phyloP scores from a whole-genome alignment of 1,140 invertebrate genomes.

The Solenopsis fugax region DNA sequence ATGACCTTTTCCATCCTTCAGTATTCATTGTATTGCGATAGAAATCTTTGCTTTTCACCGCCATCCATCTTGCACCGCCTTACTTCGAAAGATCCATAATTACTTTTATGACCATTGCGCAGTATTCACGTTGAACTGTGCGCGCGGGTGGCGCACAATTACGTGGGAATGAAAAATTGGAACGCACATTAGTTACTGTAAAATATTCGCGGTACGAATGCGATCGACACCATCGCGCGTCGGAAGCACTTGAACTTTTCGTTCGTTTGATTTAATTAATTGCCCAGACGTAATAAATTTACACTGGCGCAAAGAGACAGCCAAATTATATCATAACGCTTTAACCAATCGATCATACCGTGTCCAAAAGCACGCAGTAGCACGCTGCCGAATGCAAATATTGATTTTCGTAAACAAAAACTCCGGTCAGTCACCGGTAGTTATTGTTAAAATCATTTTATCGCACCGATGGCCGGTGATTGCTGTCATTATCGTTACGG shows the following conservation, averaged over 20 bases:
- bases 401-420: conserved; percentile 72
- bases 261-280: conserved; percentile 20
- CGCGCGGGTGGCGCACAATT: background rate
- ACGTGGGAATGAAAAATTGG: background rate
- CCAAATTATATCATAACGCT: conserved; percentile 52
- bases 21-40: conserved; percentile 5
- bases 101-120: background rate
- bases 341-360: conserved; percentile 17
- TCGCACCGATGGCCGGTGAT: conserved; percentile 50
- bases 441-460: conserved; percentile 71
- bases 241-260: conserved; percentile 35
- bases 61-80: background rate
- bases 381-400: conserved; percentile 52
- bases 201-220: conserved; percentile 3
- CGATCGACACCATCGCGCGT: background rate
- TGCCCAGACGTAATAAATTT: conserved; percentile 24
- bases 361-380: background rate
- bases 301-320: background rate
- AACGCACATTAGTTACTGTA: conserved; percentile 23
- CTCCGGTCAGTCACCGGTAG: background rate
- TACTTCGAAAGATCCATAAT: background rate
- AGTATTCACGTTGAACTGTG: background rate
- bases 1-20: conserved; percentile 19
- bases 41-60: background rate
- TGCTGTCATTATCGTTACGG: conserved; percentile 72